Percentiles rank a stretch among this genome's conserved stretches.
Evolutionary conservation across 2,797 vertebrate species (phyloP).

Genomic region (Pteropus rufus): DNA sequence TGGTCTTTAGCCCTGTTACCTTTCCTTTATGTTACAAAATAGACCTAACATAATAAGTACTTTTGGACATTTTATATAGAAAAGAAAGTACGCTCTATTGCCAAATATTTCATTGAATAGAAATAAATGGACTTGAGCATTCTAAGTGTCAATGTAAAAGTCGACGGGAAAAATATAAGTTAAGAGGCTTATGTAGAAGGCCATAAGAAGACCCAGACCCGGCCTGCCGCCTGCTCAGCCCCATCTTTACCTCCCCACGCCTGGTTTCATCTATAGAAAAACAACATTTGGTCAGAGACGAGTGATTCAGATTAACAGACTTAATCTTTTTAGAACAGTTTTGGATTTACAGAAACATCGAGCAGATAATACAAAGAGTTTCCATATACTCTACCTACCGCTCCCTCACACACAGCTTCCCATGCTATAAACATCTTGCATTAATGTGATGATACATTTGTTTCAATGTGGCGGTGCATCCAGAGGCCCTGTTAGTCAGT

Average conservation of each 20-base stretch:
- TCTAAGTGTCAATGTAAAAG: background rate
- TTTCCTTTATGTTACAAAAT: background rate
- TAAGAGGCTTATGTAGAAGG: background rate
- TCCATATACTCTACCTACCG: rapidly evolving
- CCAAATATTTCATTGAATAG: background rate
- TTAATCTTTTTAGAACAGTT: background rate
- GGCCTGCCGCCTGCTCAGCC: background rate
- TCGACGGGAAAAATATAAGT: background rate
- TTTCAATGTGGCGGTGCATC: background rate
- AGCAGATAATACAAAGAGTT: background rate
- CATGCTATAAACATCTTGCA: background rate
- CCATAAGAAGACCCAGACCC: background rate
- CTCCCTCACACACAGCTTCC: background rate
- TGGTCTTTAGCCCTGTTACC: background rate
- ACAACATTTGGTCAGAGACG: background rate
- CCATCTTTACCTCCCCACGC: background rate
- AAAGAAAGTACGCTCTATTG: background rate
- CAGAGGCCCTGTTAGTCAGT: background rate
- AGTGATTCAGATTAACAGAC: background rate
- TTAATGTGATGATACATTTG: background rate
- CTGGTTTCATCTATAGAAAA: background rate
- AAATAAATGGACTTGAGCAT: background rate
- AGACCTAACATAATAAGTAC: background rate
- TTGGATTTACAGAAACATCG: background rate
- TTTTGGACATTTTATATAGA: background rate